phyloP scores from a whole-genome alignment of 2,113 vertebrate species.

The Natator depressus region DNA sequence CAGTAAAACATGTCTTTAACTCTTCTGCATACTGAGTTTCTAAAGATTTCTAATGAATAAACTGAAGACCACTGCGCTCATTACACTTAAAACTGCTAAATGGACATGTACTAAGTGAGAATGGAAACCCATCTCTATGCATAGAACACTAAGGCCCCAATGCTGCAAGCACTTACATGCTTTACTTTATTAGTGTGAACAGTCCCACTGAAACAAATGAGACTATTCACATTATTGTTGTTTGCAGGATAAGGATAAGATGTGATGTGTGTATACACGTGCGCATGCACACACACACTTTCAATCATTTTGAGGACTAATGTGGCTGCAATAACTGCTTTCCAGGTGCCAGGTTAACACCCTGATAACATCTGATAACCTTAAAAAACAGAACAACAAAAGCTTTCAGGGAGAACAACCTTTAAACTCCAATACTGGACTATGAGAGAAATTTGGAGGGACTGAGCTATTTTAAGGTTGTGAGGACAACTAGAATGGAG shows the following conservation, averaged over 20 bases:
- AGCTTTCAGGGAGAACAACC: neutral
- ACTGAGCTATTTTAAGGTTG: neutral
- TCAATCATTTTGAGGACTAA: neutral
- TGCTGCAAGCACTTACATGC: neutral
- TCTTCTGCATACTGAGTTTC: neutral
- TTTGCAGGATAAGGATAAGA: neutral
- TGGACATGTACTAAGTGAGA: neutral
- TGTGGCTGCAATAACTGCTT: neutral
- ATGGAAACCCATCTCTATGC: rapidly evolving
- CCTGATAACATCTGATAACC: neutral
- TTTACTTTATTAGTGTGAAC: neutral
- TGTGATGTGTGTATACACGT: no score
- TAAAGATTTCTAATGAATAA: neutral
- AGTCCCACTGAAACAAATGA: neutral
- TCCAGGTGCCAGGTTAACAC: neutral
- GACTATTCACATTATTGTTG: neutral
- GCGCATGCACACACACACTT: neutral
- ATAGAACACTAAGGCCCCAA: neutral
- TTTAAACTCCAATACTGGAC: neutral
- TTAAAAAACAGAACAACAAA: neutral
- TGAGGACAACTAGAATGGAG: neutral
- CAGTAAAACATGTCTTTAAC: neutral
- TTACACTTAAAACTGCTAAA: neutral
- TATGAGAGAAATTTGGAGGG: neutral
- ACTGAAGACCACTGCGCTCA: neutral